Conservation (phyloP, 2,797 vertebrate genomes). For the Percopsis omiscomaycus region DNA sequence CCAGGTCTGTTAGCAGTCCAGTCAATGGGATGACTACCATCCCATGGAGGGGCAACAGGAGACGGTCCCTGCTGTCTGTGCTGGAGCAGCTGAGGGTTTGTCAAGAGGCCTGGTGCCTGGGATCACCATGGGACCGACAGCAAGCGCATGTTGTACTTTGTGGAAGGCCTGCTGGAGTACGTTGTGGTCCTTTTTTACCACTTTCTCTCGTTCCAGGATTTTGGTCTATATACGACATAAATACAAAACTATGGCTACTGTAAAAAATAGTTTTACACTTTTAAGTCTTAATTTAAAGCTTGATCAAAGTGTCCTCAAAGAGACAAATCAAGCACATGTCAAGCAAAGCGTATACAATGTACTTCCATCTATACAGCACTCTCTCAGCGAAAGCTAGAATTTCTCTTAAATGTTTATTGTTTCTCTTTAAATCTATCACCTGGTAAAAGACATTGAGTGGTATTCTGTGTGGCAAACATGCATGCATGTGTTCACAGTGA, state of each 20-base stretch:
- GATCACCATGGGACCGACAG: constrained; percentile 68
- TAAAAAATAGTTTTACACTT: neutral
- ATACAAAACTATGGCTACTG: neutral
- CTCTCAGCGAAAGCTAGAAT: too few species aligned
- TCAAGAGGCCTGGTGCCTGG: constrained; percentile 74
- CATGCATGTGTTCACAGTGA: neutral
- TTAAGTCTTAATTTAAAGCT: too few species aligned
- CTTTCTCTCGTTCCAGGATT: neutral
- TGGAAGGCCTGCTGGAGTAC: constrained; percentile 73
- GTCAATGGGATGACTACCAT: constrained; percentile 63
- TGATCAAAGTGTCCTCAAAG: too few species aligned
- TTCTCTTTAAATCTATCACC: too few species aligned
- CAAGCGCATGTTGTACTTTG: constrained; percentile 59
- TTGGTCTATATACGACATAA: too few species aligned
- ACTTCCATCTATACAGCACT: too few species aligned
- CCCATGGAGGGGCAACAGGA: constrained; percentile 61
- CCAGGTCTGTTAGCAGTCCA: constrained; percentile 53
- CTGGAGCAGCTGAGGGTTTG: constrained; percentile 71
- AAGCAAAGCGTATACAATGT: too few species aligned
- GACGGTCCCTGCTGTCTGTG: constrained; percentile 39
- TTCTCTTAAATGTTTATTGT: too few species aligned
- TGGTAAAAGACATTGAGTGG: neutral
- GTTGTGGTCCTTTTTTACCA: constrained; percentile 4
- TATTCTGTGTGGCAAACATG: neutral
- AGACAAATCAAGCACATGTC: too few species aligned